A percentile compares a stretch with the other conserved stretches of the same genome.
phyloP scores from a whole-genome alignment of 2,888 invertebrate genomes.

The Ischnus inquisitorius region DNA sequence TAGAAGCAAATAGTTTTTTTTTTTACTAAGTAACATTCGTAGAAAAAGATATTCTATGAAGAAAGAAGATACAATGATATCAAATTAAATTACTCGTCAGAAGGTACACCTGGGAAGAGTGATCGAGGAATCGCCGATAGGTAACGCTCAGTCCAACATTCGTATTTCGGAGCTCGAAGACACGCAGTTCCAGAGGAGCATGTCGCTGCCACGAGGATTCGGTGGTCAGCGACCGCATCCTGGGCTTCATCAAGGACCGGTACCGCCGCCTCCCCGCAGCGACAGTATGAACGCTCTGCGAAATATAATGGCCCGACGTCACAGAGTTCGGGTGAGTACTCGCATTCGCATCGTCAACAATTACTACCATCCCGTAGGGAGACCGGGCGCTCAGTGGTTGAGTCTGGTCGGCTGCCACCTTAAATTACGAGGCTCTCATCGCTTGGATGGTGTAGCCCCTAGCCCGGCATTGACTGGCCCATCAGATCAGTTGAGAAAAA shows the following conservation, averaged over 20 bases:
- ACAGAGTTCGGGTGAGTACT: conserved; percentile 81
- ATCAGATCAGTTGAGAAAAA: too few relatives aligned
- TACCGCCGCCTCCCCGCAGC: conserved; percentile 84
- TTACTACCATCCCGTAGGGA: too few relatives aligned
- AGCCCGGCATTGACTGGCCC: too few relatives aligned
- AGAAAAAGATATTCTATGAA: not conserved
- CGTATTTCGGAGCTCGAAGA: conserved; percentile 80
- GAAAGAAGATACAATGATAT: not conserved
- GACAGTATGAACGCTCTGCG: conserved; percentile 84
- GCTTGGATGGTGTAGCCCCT: too few relatives aligned
- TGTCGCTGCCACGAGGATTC: conserved; percentile 85
- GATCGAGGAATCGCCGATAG: conserved; percentile 78
- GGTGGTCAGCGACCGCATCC: conserved; percentile 81
- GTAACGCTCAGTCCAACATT: conserved; percentile 80
- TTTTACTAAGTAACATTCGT: too few relatives aligned
- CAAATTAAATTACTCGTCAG: conserved; percentile 60
- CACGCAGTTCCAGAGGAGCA: conserved; percentile 84
- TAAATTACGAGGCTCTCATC: too few relatives aligned
- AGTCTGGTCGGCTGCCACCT: too few relatives aligned
- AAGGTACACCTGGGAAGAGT: conserved; percentile 80
- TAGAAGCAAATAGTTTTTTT: too few relatives aligned
- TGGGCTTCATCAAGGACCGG: conserved; percentile 77
- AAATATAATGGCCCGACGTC: conserved; percentile 83
- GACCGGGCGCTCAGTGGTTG: too few relatives aligned
- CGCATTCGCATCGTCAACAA: not conserved